Conservation (phyloP, 92 coral and sea anemone genomes). For the Heteractis magnifica region DNA sequence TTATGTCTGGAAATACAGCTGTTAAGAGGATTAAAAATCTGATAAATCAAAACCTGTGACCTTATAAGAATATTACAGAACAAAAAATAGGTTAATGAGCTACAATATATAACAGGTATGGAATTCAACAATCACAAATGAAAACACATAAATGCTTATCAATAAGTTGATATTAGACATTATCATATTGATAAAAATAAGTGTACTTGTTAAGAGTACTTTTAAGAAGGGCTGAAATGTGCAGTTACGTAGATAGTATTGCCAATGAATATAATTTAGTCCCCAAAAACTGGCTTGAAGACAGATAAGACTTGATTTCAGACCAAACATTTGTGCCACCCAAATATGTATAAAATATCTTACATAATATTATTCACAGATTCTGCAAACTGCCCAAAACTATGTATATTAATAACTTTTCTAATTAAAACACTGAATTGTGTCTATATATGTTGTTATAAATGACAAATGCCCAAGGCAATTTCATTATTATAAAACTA, state of each 20-base stretch:
- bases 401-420: too few relatives aligned
- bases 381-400: too few relatives aligned
- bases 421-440: too few relatives aligned
- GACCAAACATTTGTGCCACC: too few relatives aligned
- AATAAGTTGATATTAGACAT: neutral
- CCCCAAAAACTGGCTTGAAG: neutral
- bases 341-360: too few relatives aligned
- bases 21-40: neutral
- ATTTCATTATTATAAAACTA: too few relatives aligned
- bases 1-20: neutral
- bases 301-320: too few relatives aligned
- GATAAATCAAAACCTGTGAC: slow-evolving; percentile 1
- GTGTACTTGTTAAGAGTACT: neutral
- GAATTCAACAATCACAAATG: slow-evolving; percentile 9
- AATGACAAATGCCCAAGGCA: too few relatives aligned
- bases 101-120: neutral
- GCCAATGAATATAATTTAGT: neutral
- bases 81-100: neutral
- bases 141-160: neutral
- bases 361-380: too few relatives aligned
- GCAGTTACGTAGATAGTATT: neutral
- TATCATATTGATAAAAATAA: neutral
- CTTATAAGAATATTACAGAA: neutral
- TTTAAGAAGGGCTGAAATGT: neutral
- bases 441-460: too few relatives aligned